Evolutionary conservation across 2,888 invertebrate species (phyloP).

Genomic region (Rhopalosiphum nymphaeae): DNA sequence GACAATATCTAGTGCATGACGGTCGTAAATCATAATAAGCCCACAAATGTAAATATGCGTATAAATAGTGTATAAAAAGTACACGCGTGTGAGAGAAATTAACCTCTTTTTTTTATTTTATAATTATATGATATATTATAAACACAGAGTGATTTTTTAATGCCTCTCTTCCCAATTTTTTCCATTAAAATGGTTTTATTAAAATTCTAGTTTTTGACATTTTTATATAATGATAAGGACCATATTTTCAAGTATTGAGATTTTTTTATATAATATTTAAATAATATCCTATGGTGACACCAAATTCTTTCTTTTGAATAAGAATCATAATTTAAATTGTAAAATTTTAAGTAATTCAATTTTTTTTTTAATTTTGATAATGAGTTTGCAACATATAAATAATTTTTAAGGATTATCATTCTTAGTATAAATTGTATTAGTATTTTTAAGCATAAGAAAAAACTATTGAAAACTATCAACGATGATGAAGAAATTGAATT

Average conservation of each 20-base stretch:
- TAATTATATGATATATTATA: background rate
- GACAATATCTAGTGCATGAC: background rate
- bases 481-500: background rate
- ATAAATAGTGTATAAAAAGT: background rate
- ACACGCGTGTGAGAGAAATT: background rate
- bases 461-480: background rate
- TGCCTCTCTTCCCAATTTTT: background rate
- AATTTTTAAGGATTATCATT: background rate
- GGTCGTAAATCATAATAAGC: conserved; percentile 5
- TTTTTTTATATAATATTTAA: background rate
- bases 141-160: background rate
- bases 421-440: background rate
- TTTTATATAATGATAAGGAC: background rate
- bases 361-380: background rate
- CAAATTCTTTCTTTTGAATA: background rate
- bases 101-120: background rate
- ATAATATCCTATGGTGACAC: background rate
- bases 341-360: background rate
- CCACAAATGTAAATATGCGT: background rate
- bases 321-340: background rate
- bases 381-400: background rate
- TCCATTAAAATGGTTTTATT: background rate
- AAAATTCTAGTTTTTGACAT: background rate
- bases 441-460: background rate
- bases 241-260: background rate